phyloP scores from a whole-genome alignment of 1,140 invertebrate species.

The Oscheius sp. region DNA sequence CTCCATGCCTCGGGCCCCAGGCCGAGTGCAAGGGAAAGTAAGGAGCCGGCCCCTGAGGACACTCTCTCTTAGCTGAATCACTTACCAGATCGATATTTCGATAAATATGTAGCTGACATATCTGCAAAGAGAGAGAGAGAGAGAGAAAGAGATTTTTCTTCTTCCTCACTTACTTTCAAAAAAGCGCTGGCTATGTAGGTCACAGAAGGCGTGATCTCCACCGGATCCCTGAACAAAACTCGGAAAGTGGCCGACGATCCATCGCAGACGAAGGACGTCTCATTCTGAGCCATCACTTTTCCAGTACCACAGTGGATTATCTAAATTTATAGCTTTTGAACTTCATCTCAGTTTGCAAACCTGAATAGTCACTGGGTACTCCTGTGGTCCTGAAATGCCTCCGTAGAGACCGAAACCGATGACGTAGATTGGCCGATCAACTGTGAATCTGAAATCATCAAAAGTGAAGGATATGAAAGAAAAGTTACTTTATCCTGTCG shows the following conservation, averaged over 20 bases:
- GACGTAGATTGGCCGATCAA: constrained; percentile 78
- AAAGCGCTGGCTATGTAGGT: constrained; percentile 80
- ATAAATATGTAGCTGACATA: too few species aligned
- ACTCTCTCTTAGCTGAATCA: too few species aligned
- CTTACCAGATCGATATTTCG: too few species aligned
- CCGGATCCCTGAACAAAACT: constrained; percentile 83
- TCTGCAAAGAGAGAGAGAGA: too few species aligned
- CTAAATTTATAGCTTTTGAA: constrained; percentile 49
- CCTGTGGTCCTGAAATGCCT: constrained; percentile 76
- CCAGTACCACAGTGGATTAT: constrained; percentile 75
- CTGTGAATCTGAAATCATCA: constrained; percentile 72
- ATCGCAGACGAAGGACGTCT: constrained; percentile 76
- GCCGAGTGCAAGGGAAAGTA: too few species aligned
- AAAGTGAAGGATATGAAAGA: constrained; percentile 24
- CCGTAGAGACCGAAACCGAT: constrained; percentile 85
- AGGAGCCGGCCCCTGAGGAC: too few species aligned
- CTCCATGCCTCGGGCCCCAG: too few species aligned
- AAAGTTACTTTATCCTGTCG: constrained; percentile 73
- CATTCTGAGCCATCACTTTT: constrained; percentile 75
- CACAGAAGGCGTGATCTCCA: constrained; percentile 77
- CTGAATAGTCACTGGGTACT: constrained; percentile 78
- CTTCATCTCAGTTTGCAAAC: constrained; percentile 42
- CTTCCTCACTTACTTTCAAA: constrained; percentile 69
- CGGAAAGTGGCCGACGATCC: constrained; percentile 78
- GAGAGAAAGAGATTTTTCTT: neutral